Evolutionary conservation across 2,888 invertebrate species (phyloP).

Genomic region (Capitulum mitella): DNA sequence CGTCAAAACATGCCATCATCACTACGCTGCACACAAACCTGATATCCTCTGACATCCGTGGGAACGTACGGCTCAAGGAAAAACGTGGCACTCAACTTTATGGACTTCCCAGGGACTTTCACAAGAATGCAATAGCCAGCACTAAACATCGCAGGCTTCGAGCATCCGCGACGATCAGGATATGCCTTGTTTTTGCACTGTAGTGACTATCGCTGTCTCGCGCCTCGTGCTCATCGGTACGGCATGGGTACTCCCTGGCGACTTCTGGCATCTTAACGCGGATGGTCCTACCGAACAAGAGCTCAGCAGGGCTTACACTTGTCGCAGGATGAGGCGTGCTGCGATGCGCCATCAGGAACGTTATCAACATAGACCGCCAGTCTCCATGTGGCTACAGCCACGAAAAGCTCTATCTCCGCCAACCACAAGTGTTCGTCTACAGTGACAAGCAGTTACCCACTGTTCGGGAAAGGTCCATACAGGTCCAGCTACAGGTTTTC

Average conservation of each 20-base stretch:
- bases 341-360: not conserved
- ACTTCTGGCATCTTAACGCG: constrained; percentile 16
- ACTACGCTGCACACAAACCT: not conserved
- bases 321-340: not conserved
- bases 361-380: not conserved
- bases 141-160: not conserved
- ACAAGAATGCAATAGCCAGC: not conserved
- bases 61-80: not conserved
- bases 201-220: not conserved
- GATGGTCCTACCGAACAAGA: not conserved
- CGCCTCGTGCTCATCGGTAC: constrained; percentile 20
- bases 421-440: too few species aligned
- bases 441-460: not conserved
- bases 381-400: not conserved
- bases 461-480: not conserved
- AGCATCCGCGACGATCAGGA: not conserved
- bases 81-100: not conserved
- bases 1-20: not conserved
- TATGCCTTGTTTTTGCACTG: not conserved
- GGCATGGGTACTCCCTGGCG: too few species aligned
- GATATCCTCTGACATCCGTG: not conserved
- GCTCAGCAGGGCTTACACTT: not conserved
- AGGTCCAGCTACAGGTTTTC: not conserved
- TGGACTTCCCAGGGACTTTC: not conserved
- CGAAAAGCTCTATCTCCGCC: too few species aligned